phyloP scores from a whole-genome alignment of 2,113 vertebrate species.

The Aptenodytes patagonicus region DNA sequence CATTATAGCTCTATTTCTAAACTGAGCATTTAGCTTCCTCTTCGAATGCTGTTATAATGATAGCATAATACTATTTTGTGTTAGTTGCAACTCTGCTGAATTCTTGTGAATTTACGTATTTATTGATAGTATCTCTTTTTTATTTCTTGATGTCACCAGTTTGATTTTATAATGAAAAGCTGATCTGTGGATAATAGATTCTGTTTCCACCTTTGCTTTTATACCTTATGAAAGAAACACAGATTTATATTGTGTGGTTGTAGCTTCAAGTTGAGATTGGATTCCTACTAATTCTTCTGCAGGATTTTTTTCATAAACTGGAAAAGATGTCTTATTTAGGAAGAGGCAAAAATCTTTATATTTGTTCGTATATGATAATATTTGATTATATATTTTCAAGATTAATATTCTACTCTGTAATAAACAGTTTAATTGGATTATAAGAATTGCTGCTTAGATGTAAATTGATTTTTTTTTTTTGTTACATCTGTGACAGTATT shows the following conservation, averaged over 20 bases:
- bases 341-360: not conserved
- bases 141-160: not conserved
- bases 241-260: not conserved
- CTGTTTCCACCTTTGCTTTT: not conserved
- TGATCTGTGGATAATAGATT: not conserved
- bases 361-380: not conserved
- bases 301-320: not conserved
- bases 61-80: not conserved
- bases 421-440: not conserved
- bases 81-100: not conserved
- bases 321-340: not conserved
- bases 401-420: not conserved
- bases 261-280: not conserved
- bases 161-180: not conserved
- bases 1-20: not conserved
- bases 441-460: not conserved
- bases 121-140: not conserved
- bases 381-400: not conserved
- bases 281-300: not conserved
- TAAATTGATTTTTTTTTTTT: not conserved
- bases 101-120: not conserved
- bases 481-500: not conserved
- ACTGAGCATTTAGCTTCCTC: not conserved
- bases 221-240: not conserved
- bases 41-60: not conserved